These are phyloP conservation scores for Scaptomyza tumidula DNA, from an alignment of 2,888 invertebrate species.

Conservation along the genomic window DNA sequence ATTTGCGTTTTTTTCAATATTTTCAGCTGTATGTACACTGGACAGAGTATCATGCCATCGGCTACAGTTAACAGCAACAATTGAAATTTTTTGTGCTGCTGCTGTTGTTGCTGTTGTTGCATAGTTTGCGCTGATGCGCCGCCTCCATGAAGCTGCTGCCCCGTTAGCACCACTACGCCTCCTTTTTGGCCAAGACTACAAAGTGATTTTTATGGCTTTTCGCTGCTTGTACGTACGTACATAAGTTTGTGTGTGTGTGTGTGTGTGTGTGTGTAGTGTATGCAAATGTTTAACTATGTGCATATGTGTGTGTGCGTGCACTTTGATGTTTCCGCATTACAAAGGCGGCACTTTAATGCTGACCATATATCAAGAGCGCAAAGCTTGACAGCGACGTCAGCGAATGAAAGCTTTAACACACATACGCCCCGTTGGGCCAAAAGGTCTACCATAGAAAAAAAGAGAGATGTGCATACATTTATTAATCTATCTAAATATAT, in stretches of 20 bases:
- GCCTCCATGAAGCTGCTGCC: conserved; percentile 51
- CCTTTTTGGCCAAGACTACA: conserved; percentile 45
- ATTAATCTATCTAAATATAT: not conserved
- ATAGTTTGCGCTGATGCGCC: conserved; percentile 71
- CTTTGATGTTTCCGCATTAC: conserved; percentile 75
- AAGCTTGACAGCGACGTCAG: conserved; percentile 65
- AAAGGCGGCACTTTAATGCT: conserved; percentile 74
- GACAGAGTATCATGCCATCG: not conserved
- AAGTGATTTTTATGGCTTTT: conserved; percentile 77
- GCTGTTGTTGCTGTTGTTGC: conserved; percentile 51
- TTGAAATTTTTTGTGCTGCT: conserved; percentile 3
- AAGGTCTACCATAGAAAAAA: not conserved
- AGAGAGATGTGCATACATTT: conserved; percentile 2
- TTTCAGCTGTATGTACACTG: not conserved
- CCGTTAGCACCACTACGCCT: not conserved
- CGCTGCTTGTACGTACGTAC: conserved; percentile 31
- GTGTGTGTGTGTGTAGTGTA: conserved; percentile 40
- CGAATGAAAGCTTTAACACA: conserved; percentile 65
- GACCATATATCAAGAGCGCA: conserved; percentile 68
- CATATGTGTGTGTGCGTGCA: conserved; percentile 42
- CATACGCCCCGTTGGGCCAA: conserved; percentile 69
- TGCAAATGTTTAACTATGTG: conserved; percentile 62
- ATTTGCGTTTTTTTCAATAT: too few species aligned
- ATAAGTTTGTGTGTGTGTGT: conserved; percentile 20
- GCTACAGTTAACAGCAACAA: not conserved